Base-by-base conservation (phyloP, 2,888 invertebrate species). In the Caenorhabditis plicata region DNA sequence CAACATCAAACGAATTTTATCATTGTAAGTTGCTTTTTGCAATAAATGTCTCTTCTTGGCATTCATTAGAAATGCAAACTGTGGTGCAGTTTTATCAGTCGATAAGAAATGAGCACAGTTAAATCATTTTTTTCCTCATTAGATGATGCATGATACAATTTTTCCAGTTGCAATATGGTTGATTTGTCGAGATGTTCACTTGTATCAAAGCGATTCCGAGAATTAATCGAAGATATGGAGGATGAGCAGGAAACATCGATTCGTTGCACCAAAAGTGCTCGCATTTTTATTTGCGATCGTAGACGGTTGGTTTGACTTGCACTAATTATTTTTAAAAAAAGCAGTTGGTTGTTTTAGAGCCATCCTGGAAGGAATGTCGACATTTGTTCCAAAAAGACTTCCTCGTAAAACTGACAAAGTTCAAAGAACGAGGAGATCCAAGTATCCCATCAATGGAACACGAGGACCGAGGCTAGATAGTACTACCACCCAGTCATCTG, bases 211-310 rank as follows among this genome's bases (percentile, higher is more conserved):
- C 39, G 45, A 38, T 45, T 48, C 22, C 62, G 48, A 15, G 62
- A 62, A 32, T 13, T 40, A 7, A 45, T 62, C 25, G 62, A 56
- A 22, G 52, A 56, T 27, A 43, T 43, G 46, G 55, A 62, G 25
- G 55, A 62, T 9, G 36, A 46, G 0, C 17, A 27, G 5, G 25
- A 35, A 1, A 36, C 41, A 15, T 46, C 45, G 3, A 32, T 55
- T 1, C 36, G 54, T 11, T 48, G 43, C n/a, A 33, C 40, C 7
- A 42, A 52, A 25, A 48, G 43, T 23, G 55, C 62, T 9, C 43
- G 42, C 13, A 55, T 62, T 26, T 62, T 62, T 45, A 54, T 62
- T 20, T 55, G 55, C 19, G 55, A 62, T 31, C 33, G 62, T 26
- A 19, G 55, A 40, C 39, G 58, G 42, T 42, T 7, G 15, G 42